Base-by-base conservation (phyloP, 2,797 vertebrate genomes). In the Falco rusticolus region DNA sequence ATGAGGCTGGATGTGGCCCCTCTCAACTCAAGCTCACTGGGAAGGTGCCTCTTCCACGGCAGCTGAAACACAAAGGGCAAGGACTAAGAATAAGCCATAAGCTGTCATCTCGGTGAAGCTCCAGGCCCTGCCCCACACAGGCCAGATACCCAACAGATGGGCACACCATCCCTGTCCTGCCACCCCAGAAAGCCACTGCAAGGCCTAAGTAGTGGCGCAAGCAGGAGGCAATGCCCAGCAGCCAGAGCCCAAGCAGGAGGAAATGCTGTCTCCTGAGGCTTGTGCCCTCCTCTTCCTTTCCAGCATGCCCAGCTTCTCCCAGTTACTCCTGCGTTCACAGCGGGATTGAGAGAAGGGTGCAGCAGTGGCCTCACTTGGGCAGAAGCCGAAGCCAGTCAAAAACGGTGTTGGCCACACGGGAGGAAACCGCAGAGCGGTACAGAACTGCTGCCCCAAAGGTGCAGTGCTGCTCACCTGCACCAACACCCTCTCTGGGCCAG, bases 41-140 rank as follows among this genome's bases (percentile, higher is more conserved):
- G 98, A 90, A 29, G 85, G 84, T 0, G 95, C 90, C 33, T 98
- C 98, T 66, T 98, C 98, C 34, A 94, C 53, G 0, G 96, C 83
- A 2, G 98, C 98, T 98, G 95, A 60, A 97, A 96, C 57, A 86
- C 51, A 96, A 68, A 89, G 66, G 43, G 10, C 50, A 80, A 76
- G 60, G 13, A 78, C 10, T 24, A 19, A 71, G 43, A 76, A 66
- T 72, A 43, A 93, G 51, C 47, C 8, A 2, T 45, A 70, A 93
- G 24, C 8, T 1, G 0, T 24, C 57, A 14, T n/a, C 16, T 18
- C 2, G 1, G 16, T 20, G 21, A 80, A 72, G 69, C 66, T 45
- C 50, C 21, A 72, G 54, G 34, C 47, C 76, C 77, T 75, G 45
- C 31, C 50, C 16, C 59, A 39, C 16, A 16, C 15, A 69, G 51